A percentile compares a stretch with the other conserved stretches of the same genome.
phyloP scores from a whole-genome alignment of 2,797 vertebrate species.

The Lithobates sylvaticus region DNA sequence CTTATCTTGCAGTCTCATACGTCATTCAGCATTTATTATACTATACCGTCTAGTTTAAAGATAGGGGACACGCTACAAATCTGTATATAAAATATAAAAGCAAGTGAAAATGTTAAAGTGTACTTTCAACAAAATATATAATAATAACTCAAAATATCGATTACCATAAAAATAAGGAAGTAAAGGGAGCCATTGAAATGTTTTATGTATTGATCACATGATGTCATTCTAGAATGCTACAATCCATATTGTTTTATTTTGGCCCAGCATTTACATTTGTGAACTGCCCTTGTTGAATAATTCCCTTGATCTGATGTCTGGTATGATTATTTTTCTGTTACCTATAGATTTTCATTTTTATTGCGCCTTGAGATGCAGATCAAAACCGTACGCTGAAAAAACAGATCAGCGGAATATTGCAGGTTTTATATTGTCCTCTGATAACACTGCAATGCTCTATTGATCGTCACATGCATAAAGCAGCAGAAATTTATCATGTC shows the following conservation, averaged over 20 bases:
- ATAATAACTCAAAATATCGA: too few species aligned
- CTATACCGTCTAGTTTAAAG: too few species aligned
- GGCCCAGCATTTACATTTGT: not conserved
- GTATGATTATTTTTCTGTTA: constrained; percentile 1
- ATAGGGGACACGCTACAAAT: too few species aligned
- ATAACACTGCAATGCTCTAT: constrained; percentile 47
- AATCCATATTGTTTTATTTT: too few species aligned
- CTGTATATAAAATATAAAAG: too few species aligned
- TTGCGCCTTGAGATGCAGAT: constrained; percentile 3
- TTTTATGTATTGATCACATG: not conserved
- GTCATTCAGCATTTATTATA: too few species aligned
- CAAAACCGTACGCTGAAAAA: not conserved
- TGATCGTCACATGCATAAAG: constrained; percentile 44
- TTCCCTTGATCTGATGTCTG: constrained; percentile 4
- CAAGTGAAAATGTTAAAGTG: too few species aligned
- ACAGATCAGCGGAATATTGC: constrained; percentile 20
- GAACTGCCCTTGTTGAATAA: not conserved
- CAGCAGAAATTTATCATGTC: constrained; percentile 33
- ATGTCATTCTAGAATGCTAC: not conserved
- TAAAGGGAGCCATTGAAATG: too few species aligned
- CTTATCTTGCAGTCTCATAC: too few species aligned
- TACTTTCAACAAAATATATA: too few species aligned
- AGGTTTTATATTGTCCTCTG: constrained; percentile 40
- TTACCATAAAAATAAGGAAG: too few species aligned
- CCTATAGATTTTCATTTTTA: constrained; percentile 20